phyloP scores from a whole-genome alignment of 2,888 invertebrate genomes.

The Dryomyza anilis region DNA sequence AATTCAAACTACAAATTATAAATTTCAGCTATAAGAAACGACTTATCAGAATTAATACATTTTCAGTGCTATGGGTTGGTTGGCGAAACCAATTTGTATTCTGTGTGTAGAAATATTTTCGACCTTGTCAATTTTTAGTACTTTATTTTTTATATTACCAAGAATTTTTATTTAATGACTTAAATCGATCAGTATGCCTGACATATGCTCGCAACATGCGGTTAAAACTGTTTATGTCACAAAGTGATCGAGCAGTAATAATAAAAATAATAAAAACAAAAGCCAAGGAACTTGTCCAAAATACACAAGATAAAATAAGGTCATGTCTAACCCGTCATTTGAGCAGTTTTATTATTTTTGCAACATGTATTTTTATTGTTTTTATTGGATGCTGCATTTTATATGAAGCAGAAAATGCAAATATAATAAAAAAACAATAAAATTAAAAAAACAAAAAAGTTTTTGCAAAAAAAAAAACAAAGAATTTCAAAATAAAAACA shows the following conservation, averaged over 20 bases:
- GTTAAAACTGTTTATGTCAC: conserved; percentile 1
- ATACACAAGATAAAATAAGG: conserved; percentile 8
- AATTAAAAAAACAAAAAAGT: not conserved
- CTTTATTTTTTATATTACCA: too few species aligned
- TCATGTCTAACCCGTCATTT: conserved; percentile 10
- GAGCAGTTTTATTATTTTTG: not conserved
- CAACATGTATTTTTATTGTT: not conserved
- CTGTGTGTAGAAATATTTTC: too few species aligned
- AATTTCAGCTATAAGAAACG: too few species aligned
- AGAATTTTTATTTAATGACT: not conserved
- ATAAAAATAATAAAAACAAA: not conserved
- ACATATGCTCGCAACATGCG: not conserved
- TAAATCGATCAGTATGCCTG: not conserved
- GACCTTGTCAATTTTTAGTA: too few species aligned
- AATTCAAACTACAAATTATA: too few species aligned
- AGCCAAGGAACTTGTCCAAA: conserved; percentile 1
- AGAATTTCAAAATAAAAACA: conserved; percentile 16
- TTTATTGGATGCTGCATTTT: not conserved
- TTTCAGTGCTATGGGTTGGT: too few species aligned
- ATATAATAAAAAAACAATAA: too few species aligned
- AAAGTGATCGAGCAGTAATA: not conserved
- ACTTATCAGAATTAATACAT: too few species aligned
- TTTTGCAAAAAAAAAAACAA: not conserved
- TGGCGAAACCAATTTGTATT: too few species aligned
- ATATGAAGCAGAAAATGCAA: too few species aligned